Evolutionary conservation across 2,888 invertebrate species (phyloP).

Genomic region (Parnassius apollo): DNA sequence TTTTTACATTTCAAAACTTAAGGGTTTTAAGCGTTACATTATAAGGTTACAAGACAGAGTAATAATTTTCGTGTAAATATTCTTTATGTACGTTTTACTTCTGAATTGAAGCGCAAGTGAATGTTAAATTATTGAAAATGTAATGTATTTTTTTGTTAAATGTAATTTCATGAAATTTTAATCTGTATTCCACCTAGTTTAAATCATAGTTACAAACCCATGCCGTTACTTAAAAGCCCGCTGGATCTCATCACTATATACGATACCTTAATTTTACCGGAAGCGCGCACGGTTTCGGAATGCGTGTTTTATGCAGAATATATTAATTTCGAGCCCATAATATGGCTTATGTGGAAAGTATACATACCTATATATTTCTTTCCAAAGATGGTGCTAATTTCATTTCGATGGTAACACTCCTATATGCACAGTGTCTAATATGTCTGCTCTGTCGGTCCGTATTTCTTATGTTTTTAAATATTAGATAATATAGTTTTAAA

Average conservation of each 20-base stretch:
- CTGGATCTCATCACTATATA: not conserved
- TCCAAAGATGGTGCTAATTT: conserved; percentile 36
- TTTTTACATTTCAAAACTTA: too few species aligned
- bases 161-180: too few species aligned
- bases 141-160: too few species aligned
- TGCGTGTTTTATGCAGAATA: conserved; percentile 54
- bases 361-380: conserved; percentile 52
- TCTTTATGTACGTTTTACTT: too few species aligned
- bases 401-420: conserved; percentile 42
- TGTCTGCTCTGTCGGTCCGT: conserved; percentile 51
- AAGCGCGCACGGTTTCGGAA: conserved; percentile 42
- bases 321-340: conserved; percentile 43
- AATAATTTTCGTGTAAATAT: too few species aligned
- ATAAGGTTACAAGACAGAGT: too few species aligned
- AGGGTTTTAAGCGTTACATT: too few species aligned
- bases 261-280: conserved; percentile 31
- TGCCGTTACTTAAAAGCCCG: not conserved
- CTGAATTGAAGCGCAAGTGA: too few species aligned
- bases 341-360: conserved; percentile 48
- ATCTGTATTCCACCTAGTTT: too few species aligned
- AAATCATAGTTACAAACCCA: too few species aligned
- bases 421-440: conserved; percentile 34
- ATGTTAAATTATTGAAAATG: too few species aligned
- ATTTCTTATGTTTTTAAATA: not conserved
- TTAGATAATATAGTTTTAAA: too few species aligned